phyloP scores from a whole-genome alignment of 1,140 invertebrate species.

The Belonocnema kinseyi region DNA sequence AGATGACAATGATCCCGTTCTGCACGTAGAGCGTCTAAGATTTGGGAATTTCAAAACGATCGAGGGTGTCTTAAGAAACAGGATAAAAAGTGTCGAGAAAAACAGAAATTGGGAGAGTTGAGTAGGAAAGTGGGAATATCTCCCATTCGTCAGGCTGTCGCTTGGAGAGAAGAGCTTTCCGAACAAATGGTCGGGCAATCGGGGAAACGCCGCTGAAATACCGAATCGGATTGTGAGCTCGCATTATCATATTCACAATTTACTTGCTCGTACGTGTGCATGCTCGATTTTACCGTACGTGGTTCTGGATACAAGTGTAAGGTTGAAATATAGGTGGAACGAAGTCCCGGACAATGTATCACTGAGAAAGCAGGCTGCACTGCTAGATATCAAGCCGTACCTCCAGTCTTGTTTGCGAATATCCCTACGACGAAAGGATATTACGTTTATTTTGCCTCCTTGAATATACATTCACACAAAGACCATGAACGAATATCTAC shows the following conservation, averaged over 20 bases:
- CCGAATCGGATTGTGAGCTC: slow-evolving; percentile 69
- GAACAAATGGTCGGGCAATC: slow-evolving; percentile 72
- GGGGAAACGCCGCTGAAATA: slow-evolving; percentile 71
- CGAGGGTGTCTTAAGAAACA: slow-evolving; percentile 11
- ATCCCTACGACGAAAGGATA: slow-evolving; percentile 19
- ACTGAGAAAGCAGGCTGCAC: slow-evolving; percentile 14
- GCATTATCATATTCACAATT: slow-evolving; percentile 74
- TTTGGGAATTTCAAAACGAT: slow-evolving; percentile 16
- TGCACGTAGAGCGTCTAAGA: not conserved
- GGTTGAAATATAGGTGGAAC: slow-evolving; percentile 54
- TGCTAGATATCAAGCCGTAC: slow-evolving; percentile 40
- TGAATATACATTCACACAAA: slow-evolving; percentile 1
- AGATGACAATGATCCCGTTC: no score
- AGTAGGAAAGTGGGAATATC: slow-evolving; percentile 59
- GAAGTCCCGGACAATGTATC: slow-evolving; percentile 41
- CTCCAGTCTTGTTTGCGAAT: slow-evolving; percentile 42
- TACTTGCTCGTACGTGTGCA: slow-evolving; percentile 59
- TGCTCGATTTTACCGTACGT: slow-evolving; percentile 55
- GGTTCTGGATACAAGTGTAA: slow-evolving; percentile 48
- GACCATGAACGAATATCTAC: not conserved
- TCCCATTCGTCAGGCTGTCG: slow-evolving; percentile 69
- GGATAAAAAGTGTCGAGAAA: slow-evolving; percentile 38
- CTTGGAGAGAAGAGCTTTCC: slow-evolving; percentile 61
- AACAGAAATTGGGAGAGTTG: slow-evolving; percentile 42
- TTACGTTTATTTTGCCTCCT: not conserved